Base-by-base conservation (phyloP, 1,140 invertebrate genomes). In the Mycetomoellerius zeteki region DNA sequence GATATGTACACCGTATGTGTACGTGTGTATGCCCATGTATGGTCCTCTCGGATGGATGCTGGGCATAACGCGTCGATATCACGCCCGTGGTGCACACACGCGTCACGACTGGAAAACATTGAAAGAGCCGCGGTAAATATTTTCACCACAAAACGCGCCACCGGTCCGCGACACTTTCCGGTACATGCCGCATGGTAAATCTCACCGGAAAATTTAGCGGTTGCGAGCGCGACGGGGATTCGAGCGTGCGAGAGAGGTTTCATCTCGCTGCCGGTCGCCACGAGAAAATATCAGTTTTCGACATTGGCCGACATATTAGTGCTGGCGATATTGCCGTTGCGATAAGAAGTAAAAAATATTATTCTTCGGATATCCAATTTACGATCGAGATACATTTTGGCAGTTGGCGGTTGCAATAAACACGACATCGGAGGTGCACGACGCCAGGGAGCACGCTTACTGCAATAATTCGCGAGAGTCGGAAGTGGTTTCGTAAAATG, bases 121-220 rank as follows among this genome's bases (percentile, higher is more conserved):
- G 80, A 84, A 84, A 84, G 73, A 84, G 80, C 54, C 37, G 80
- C 50, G 37, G 69, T 27, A 84, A 84, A 84, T 84, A 84, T 84
- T 84, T 84, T 84, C 43, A 37, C 80, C 69, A 21, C 80, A 84
- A 84, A 84, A 73, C 69, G 80, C 69, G 69, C 69, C 80, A 60
- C 33, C 69, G 56, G 80, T 60, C 54, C 80, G 80, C 80, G 80
- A 84, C 80, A 60, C 72, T 84, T 75, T 73, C 69, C 80, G 80
- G 80, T 75, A 84, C 69, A 84, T 37, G 69, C 47, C 58, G 56
- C 80, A 75, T 69, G 69, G 80, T 84, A 84, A 84, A 84, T 84
- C 72, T 84, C 80, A 47, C 54, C 54, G 80, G 54, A 43, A 84
- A 84, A 84, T 84, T 84, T 84, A 84, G 54, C 67, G 80, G 80